These are phyloP conservation scores for Caenorhabditis doughertyi DNA, from an alignment of 2,888 invertebrate species.

Conservation along the genomic window DNA sequence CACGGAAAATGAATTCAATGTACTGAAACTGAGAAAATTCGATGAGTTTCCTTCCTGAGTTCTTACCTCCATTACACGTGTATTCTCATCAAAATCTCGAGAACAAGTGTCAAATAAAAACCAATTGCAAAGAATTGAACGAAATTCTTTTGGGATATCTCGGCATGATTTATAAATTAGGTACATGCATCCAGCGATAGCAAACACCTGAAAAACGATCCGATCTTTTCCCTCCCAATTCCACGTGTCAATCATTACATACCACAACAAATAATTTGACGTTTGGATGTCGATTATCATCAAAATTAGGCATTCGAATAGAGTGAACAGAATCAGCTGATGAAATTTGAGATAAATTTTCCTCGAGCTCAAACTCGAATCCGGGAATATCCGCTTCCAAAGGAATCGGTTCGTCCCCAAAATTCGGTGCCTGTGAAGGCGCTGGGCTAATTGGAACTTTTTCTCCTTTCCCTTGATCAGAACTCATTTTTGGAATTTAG, in stretches of 20 bases:
- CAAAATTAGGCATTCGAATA: constrained; percentile 22
- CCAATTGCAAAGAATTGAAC: constrained; percentile 2
- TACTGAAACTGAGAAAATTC: constrained; percentile 15
- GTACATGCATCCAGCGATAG: neutral
- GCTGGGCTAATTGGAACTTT: neutral
- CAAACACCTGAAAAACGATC: neutral
- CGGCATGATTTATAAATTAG: constrained; percentile 6
- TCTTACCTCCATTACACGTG: neutral
- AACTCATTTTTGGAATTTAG: constrained; percentile 23
- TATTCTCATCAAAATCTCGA: too few relatives aligned
- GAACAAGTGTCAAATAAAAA: too few relatives aligned
- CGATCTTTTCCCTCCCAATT: too few relatives aligned
- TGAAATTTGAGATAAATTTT: constrained; percentile 10
- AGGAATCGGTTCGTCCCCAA: too few relatives aligned
- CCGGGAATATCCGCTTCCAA: constrained; percentile 14
- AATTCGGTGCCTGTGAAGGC: too few relatives aligned
- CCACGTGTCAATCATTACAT: neutral
- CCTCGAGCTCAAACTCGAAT: constrained; percentile 45
- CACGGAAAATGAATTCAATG: constrained; percentile 1
- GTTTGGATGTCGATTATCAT: constrained; percentile 41
- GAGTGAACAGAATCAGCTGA: neutral
- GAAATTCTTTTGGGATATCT: constrained; percentile 8
- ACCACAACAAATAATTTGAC: constrained; percentile 54
- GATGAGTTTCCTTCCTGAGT: neutral
- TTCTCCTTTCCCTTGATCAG: constrained; percentile 22